A percentile compares a stretch with the other conserved stretches of the same genome.
Evolutionary conservation across 2,113 vertebrate species (phyloP).

Genomic region (Heterotilapia buettikoferi): DNA sequence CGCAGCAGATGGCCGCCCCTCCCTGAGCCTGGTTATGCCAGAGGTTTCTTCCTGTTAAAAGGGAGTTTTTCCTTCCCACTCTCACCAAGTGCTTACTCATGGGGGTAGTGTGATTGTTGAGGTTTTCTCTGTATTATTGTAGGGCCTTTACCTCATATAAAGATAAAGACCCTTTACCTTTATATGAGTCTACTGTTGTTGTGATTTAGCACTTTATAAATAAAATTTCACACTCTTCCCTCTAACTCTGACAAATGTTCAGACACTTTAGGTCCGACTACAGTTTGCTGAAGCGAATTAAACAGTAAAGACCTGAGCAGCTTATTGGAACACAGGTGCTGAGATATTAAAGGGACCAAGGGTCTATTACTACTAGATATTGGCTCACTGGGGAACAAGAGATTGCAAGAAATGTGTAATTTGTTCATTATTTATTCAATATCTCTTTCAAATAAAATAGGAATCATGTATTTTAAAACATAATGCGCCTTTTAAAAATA

Average conservation of each 20-base stretch:
- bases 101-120: background rate
- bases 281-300: background rate
- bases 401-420: background rate
- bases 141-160: background rate
- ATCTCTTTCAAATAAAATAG: accelerated
- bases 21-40: background rate
- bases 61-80: background rate
- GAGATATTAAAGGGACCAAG: background rate
- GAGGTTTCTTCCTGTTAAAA: background rate
- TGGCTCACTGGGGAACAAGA: background rate
- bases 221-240: background rate
- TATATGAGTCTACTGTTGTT: background rate
- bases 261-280: background rate
- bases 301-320: background rate
- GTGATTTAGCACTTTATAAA: background rate
- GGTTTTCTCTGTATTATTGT: background rate
- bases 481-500: background rate
- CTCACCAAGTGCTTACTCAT: background rate
- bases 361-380: background rate
- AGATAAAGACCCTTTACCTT: background rate
- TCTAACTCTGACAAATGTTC: background rate
- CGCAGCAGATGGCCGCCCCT: background rate
- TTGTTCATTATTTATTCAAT: background rate
- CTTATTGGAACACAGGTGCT: background rate
- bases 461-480: background rate